Evolutionary conservation across 2,113 vertebrate genomes (phyloP), one percentile per base, ranked within the genome.

Genomic region (Chaenocephalus aceratus): DNA sequence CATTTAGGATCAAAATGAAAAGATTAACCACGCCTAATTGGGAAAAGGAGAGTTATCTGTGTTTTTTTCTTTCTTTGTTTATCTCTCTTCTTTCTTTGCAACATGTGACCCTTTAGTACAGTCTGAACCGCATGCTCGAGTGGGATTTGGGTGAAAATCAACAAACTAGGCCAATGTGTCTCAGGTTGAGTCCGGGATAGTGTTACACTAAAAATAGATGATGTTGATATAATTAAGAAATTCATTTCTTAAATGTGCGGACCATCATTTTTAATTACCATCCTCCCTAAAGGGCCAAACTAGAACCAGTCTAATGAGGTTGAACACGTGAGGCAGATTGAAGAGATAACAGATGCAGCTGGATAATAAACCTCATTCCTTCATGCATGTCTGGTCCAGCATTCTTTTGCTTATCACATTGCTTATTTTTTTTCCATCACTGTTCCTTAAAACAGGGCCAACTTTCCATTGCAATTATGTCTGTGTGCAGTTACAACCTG

Each of bases 121-220:
- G 36, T 85, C 80, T 91, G 91, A 93, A 92, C 88, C 82, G 82
- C 52, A 64, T 74, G 77, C 61, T 76, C 72, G 3, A 69, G 76
- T 62, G 30, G 89, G 86, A 93, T 90, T 84, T 90, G 83, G 88
- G 89, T 91, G 80, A 92, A 92, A 92, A 91, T 53, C 74, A 80
- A 81, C 79, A 86, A 93, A 90, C 53, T 89, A 72, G 91, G 84
- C 80, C 90, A 89, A 59, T 21, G 56, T 72, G 75, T 85, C 79
- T 76, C 26, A 9, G 85, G 87, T 65, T 80, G 75, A 90, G 65
- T 86, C 74, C 77, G 75, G 64, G 80, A 82, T 56, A 76, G 80
- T 34, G 54, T 53, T 45, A 36, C 6, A 64, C 75, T 79, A 72
- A 88, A 93, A 89, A 90, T 83, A 88, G 75, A 81, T 15, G 6